These are phyloP conservation scores for Ommatoiulus sabulosus DNA, from an alignment of 2,888 invertebrate genomes.

Conservation along the genomic window DNA sequence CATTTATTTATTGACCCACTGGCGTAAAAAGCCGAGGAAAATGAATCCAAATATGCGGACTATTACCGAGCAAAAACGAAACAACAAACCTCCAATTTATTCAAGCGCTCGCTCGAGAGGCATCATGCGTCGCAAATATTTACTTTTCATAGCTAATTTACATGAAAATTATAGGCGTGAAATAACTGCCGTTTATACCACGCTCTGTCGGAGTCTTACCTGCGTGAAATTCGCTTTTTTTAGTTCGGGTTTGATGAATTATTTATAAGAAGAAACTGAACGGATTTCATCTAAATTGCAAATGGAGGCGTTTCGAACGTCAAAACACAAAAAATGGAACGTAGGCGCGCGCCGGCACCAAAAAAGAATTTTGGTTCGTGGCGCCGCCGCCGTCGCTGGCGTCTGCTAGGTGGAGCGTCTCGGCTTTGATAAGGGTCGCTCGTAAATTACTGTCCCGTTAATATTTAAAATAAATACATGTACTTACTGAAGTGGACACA, in stretches of 20 bases:
- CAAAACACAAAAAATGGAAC: neutral
- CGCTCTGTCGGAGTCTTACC: neutral
- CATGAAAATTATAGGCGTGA: neutral
- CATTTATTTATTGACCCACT: conserved; percentile 50
- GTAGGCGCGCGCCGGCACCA: neutral
- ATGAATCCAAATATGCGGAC: conserved; percentile 40
- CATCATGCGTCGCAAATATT: neutral
- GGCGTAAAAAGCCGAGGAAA: conserved; percentile 11
- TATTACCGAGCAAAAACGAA: neutral
- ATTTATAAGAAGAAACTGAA: neutral
- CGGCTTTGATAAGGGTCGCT: neutral
- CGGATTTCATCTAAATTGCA: neutral
- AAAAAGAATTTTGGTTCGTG: neutral
- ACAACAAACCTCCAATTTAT: neutral
- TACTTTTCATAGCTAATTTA: conserved; percentile 14
- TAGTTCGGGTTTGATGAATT: neutral
- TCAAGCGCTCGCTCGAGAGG: neutral
- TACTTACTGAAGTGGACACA: no score
- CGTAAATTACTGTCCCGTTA: no score
- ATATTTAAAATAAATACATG: no score
- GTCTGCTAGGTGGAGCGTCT: neutral
- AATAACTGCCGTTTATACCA: neutral
- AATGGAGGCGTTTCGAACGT: neutral
- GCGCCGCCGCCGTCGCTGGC: neutral
- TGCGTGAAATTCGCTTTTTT: neutral